Conservation (phyloP, 2,113 vertebrate species). For the Pseudorhombus dupliciocellatus region DNA sequence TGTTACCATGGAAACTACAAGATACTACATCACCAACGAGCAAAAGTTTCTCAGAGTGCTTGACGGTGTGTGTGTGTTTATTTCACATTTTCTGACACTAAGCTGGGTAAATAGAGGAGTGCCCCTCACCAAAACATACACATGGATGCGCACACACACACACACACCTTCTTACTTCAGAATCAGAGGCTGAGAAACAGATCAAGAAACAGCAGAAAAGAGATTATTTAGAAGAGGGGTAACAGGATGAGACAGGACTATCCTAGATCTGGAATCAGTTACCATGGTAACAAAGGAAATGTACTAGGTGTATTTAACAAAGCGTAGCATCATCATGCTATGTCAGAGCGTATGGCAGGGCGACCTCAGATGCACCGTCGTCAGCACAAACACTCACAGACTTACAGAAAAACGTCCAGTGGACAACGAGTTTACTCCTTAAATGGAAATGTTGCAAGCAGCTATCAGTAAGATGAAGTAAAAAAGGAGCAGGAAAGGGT, state of each 20-base stretch:
- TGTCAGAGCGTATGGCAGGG: slow-evolving; percentile 18
- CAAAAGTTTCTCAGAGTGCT: slow-evolving; percentile 71
- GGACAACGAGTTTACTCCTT: slow-evolving; percentile 8
- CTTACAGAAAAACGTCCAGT: not conserved
- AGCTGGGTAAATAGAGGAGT: slow-evolving; percentile 32
- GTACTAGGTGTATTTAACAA: slow-evolving; percentile 51
- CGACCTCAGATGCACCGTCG: not conserved
- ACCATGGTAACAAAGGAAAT: slow-evolving; percentile 69
- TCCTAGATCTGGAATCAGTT: slow-evolving; percentile 62
- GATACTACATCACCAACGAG: slow-evolving; percentile 77
- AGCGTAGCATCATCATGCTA: slow-evolving; percentile 28
- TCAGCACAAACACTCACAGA: not conserved
- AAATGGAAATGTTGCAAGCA: slow-evolving; percentile 17
- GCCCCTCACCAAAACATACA: slow-evolving; percentile 11
- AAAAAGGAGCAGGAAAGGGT: not conserved
- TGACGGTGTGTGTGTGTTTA: slow-evolving; percentile 39
- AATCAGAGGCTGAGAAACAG: slow-evolving; percentile 26
- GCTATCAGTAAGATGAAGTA: slow-evolving; percentile 29
- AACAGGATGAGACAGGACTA: slow-evolving; percentile 44
- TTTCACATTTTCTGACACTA: slow-evolving; percentile 57
- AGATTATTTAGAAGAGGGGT: slow-evolving; percentile 35
- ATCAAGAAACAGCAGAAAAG: slow-evolving; percentile 17
- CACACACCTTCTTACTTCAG: not conserved
- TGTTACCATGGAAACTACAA: slow-evolving; percentile 81
- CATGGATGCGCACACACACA: not conserved